These are phyloP conservation scores for Cantharis rustica DNA, from an alignment of 2,888 invertebrate genomes.

Conservation along the genomic window DNA sequence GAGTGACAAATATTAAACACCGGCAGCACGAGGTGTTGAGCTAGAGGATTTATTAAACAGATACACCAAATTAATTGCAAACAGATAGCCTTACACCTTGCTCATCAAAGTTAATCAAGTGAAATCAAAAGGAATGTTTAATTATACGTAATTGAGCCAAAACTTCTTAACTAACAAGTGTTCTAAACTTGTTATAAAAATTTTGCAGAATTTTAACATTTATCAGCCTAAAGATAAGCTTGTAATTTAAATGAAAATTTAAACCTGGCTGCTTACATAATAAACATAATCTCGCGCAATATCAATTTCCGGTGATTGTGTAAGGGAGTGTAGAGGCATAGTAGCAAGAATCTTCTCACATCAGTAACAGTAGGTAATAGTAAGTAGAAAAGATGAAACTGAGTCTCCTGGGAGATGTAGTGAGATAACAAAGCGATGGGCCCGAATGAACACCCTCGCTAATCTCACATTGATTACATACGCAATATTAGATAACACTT, in stretches of 20 bases:
- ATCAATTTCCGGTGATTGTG: conserved; percentile 49
- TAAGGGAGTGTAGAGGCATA: conserved; percentile 30
- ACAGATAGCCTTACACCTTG: conserved; percentile 15
- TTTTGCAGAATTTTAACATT: not conserved
- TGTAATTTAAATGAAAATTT: conserved; percentile 18
- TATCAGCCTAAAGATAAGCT: conserved; percentile 10
- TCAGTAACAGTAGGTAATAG: conserved; percentile 25
- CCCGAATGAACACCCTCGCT: conserved; percentile 52
- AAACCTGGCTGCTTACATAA: conserved; percentile 23
- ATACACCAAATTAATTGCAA: conserved; percentile 28
- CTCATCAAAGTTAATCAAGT: not conserved
- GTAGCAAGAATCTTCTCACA: conserved; percentile 32
- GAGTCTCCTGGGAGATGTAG: conserved; percentile 50
- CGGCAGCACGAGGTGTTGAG: conserved; percentile 32
- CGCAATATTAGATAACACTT: conserved; percentile 56
- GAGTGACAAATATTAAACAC: conserved; percentile 38
- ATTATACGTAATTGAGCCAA: not conserved
- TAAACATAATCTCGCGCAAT: conserved; percentile 40
- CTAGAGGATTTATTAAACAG: conserved; percentile 27
- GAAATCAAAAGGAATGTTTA: not conserved
- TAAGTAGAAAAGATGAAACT: conserved; percentile 32
- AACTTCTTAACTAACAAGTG: not conserved
- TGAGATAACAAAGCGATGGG: conserved; percentile 50
- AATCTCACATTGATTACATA: conserved; percentile 56
- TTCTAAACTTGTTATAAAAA: not conserved